Conservation (phyloP, 2,113 vertebrate genomes). For the Eublepharis macularius region DNA sequence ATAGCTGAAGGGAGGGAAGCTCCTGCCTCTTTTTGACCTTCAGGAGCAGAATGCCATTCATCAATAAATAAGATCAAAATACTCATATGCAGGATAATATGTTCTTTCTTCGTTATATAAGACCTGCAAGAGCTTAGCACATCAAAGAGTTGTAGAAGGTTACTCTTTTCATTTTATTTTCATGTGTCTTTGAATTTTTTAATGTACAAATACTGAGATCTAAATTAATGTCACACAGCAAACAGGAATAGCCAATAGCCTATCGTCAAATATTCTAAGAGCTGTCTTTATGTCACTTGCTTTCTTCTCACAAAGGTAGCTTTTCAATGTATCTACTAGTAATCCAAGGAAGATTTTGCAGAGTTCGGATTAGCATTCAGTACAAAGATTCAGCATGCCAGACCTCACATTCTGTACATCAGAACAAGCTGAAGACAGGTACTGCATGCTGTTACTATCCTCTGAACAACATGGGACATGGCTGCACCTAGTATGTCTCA, state of each 20-base stretch:
- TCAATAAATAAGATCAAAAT: constrained; percentile 33
- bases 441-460: background rate
- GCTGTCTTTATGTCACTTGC: background rate
- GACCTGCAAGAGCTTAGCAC: constrained; percentile 31
- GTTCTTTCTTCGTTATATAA: constrained; percentile 31
- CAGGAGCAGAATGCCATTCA: constrained; percentile 21
- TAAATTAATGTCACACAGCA: constrained; percentile 39
- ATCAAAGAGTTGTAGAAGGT: constrained; percentile 19
- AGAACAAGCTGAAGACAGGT: background rate
- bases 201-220: constrained; percentile 29
- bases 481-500: background rate
- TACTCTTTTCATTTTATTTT: constrained; percentile 3
- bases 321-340: background rate
- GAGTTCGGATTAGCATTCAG: background rate
- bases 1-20: background rate
- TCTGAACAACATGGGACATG: background rate
- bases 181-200: background rate
- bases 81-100: constrained; percentile 19
- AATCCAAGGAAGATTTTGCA: background rate
- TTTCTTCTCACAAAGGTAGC: background rate
- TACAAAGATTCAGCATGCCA: background rate
- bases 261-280: background rate
- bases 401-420: background rate
- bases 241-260: constrained; percentile 37
- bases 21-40: background rate